Conservation (phyloP, 1,140 invertebrate species). For the Drosophila subobscura region DNA sequence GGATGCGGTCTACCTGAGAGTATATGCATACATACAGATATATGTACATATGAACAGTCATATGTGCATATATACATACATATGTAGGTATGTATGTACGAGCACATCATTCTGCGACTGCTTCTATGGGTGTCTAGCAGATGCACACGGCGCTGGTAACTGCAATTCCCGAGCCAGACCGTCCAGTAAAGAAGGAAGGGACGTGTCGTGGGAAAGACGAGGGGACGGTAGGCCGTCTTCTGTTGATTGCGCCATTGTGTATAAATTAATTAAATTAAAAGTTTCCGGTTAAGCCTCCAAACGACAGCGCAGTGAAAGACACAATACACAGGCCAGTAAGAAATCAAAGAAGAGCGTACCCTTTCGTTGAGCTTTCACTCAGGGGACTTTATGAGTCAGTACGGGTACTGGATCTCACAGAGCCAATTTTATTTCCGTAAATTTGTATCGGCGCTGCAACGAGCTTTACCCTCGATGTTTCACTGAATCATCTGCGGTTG, state of each 20-base stretch:
- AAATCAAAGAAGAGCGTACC: slow-evolving; percentile 24
- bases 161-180: slow-evolving; percentile 57
- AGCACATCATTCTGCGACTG: too few species aligned
- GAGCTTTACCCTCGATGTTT: too few species aligned
- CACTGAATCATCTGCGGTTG: not conserved
- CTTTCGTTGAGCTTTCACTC: slow-evolving; percentile 16
- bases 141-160: slow-evolving; percentile 59
- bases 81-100: too few species aligned
- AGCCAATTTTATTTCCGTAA: not conserved
- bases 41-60: too few species aligned
- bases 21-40: too few species aligned
- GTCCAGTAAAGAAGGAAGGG: too few species aligned
- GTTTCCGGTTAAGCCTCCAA: slow-evolving; percentile 82
- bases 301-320: slow-evolving; percentile 41
- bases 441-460: not conserved
- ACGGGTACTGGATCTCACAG: too few species aligned
- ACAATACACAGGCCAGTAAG: not conserved
- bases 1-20: slow-evolving; percentile 33
- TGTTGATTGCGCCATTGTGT: slow-evolving; percentile 82
- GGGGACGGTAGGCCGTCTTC: slow-evolving; percentile 44
- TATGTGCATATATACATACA: too few species aligned
- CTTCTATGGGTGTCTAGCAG: slow-evolving; percentile 36
- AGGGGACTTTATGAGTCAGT: not conserved
- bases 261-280: slow-evolving; percentile 83
- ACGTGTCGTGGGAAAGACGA: not conserved